These are phyloP conservation scores for Sylvicapra grimmia DNA, from an alignment of 2,113 vertebrate genomes.

Conservation along the genomic window DNA sequence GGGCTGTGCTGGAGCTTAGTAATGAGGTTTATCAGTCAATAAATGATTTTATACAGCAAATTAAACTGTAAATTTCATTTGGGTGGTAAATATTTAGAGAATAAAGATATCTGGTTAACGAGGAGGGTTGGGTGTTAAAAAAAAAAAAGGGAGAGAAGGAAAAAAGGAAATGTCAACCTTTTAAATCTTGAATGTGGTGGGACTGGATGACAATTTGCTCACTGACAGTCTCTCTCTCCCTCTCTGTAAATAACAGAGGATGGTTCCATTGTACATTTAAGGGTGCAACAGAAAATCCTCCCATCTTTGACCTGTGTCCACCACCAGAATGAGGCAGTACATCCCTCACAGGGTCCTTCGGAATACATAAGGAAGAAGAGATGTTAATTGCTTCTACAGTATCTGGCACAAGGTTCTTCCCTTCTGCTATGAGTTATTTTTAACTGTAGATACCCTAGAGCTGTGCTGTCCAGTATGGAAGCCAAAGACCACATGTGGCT, in stretches of 20 bases:
- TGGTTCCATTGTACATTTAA: constrained; percentile 28
- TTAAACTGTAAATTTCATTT: constrained; percentile 88
- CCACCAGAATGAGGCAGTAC: not conserved
- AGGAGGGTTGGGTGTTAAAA: constrained; percentile 74
- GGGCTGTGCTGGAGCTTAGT: constrained; percentile 83
- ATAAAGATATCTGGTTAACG: constrained; percentile 86
- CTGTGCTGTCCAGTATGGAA: not conserved
- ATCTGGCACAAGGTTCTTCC: not conserved
- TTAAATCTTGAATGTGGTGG: constrained; percentile 79
- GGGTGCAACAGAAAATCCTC: not conserved
- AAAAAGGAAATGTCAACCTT: constrained; percentile 81
- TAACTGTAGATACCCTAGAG: not conserved
- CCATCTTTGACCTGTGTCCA: not conserved
- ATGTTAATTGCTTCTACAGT: not conserved
- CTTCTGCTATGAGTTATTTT: not conserved
- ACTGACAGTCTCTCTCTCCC: not conserved
- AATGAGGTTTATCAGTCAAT: constrained; percentile 94
- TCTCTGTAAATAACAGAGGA: constrained; percentile 46
- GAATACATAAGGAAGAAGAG: not conserved
- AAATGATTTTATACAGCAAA: constrained; percentile 90
- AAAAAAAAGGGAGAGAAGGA: constrained; percentile 25
- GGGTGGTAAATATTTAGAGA: constrained; percentile 90
- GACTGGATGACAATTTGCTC: constrained; percentile 74
- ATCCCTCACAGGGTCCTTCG: not conserved
- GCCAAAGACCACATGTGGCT: not conserved